Conservation (phyloP, 2,113 vertebrate species). For the Gymnocephalus cernua region DNA sequence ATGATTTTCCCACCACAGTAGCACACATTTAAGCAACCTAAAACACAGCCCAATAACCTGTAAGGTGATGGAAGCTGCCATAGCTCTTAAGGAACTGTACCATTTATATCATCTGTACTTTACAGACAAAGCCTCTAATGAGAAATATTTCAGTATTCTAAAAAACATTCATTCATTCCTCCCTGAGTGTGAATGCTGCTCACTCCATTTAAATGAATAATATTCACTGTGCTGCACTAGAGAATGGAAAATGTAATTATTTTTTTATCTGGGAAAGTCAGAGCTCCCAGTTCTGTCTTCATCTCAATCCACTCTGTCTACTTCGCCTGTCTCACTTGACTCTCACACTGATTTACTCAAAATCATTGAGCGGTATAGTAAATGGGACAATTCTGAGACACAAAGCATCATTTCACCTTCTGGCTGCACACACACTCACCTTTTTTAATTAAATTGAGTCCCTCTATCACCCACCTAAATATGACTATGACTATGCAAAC, state of each 20-base stretch:
- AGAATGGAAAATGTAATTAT: conserved; percentile 75
- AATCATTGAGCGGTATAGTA: not conserved
- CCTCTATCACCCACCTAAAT: not conserved
- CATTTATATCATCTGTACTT: not conserved
- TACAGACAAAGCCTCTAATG: conserved; percentile 22
- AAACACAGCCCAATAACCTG: not conserved
- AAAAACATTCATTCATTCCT: conserved; percentile 39
- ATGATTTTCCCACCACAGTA: too few relatives aligned
- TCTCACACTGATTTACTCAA: conserved; percentile 17
- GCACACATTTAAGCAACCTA: not conserved
- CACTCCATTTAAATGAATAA: conserved; percentile 66
- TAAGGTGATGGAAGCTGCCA: not conserved
- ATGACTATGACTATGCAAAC: conserved; percentile 17
- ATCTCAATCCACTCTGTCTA: conserved; percentile 41
- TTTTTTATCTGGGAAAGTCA: conserved; percentile 68
- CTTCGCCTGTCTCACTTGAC: conserved; percentile 21
- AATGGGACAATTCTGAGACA: conserved; percentile 11
- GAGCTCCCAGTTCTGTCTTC: conserved; percentile 54
- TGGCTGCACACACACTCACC: not conserved
- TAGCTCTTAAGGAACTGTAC: not conserved
- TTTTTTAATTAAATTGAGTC: not conserved
- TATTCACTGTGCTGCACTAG: conserved; percentile 62
- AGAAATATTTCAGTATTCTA: conserved; percentile 32
- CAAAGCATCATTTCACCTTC: not conserved
- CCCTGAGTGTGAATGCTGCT: conserved; percentile 28